Evolutionary conservation across 2,797 vertebrate genomes (phyloP), one percentile per base, ranked within the genome.

Genomic region (Choloepus didactylus): DNA sequence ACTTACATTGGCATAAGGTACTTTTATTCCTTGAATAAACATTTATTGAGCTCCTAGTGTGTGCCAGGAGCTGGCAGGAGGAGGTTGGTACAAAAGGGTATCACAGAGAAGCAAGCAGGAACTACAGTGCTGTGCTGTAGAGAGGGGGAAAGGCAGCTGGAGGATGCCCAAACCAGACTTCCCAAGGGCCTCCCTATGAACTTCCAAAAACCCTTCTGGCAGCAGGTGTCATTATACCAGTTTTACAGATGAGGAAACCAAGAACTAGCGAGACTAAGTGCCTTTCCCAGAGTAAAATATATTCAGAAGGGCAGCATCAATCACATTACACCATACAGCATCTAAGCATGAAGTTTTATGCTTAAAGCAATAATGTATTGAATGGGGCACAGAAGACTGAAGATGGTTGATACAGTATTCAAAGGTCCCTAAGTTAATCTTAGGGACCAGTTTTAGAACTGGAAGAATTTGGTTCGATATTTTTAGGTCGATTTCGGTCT

Each of bases 401-500:
- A 87, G 60, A 85, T 51, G 46, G 8, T 51, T 66, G 60, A 72
- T n/a, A 7, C 82, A 5, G 0, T 87, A 92, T 93, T 85, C 81
- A 85, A 87, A 93, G 72, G 27, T 87, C 90, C 51, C 56, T 56
- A 82, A 90, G 25, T 85, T 96, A 96, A 83, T 86, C 88, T 91
- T 46, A 44, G 46, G 18, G 67, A 93, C 89, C 38, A 64, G 38
- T 94, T 92, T 94, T 82, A 93, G 62, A 92, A 84, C 89, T 59
- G 25, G 6, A 87, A 29, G 89, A 77, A 95, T 96, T 38, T 54
- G 29, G 76, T 54, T 96, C 51, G 86, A 69, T 87, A 94, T 93
- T 83, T 94, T 91, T 81, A 81, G 69, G 87, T 69, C 77, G 89
- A 23, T 95, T 96, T 95, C 59, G 83, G 49, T 41, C 54, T 96